Evolutionary conservation across 2,797 vertebrate genomes (phyloP), one percentile per base, ranked within the genome.

Genomic region (Mycteria americana): DNA sequence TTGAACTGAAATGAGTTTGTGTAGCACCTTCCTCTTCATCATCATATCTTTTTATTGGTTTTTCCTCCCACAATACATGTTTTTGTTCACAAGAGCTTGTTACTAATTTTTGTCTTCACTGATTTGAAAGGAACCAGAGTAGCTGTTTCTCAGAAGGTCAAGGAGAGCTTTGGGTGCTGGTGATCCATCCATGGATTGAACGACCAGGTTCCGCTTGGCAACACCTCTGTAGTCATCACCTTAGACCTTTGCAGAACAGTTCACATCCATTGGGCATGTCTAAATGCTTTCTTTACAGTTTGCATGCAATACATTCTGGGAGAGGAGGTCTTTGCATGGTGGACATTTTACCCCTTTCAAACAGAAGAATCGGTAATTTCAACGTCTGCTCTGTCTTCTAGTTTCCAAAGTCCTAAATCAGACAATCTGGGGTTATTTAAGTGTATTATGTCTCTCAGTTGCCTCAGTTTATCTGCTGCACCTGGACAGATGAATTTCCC

Each of bases 11-110:
- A 46, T 5, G 13, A 9, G 2, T 65, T 73, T 73, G 31, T 35
- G 22, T 11, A 39, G 3, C 27, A 13, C 13, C 31, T 75, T 59
- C 28, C 16, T 56, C 17, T 81, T 73, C 72, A 35, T 17, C 15
- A 13, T 43, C 31, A 1, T 31, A 13, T 9, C 6, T 22, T 64
- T 88, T 35, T 12, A 22, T 23, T 53, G 22, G 7, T 0, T 0
- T 10, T 79, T 41, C 25, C 35, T 86, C 31, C 37, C 12, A 13
- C 10, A n/a, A 21, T 3, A 17, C 14, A 35, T 1, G 2, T 7
- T 45, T 85, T 70, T 37, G 17, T 65, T 46, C 45, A 64, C 16
- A 13, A 54, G 24, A 79, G 10, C 6, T 39, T 50, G 30, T 72
- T 60, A 4, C 0, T 35, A 28, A 27, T 45, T 60, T 57, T 45